These are phyloP conservation scores for Saccopteryx bilineata DNA, from an alignment of 2,113 vertebrate genomes.

Conservation along the genomic window DNA sequence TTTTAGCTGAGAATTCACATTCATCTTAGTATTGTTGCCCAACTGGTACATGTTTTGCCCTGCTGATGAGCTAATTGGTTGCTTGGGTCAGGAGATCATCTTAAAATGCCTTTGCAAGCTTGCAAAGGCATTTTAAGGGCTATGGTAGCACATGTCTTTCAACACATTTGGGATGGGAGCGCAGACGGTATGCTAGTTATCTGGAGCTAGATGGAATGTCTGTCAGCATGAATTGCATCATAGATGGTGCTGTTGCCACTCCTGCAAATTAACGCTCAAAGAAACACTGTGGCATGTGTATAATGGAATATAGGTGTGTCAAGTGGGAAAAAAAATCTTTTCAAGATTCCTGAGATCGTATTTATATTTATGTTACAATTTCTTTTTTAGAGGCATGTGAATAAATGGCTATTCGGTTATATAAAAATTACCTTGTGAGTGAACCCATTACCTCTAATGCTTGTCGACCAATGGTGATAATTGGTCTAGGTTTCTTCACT, in stretches of 20 bases:
- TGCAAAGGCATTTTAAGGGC: too few species aligned
- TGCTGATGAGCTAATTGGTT: not conserved
- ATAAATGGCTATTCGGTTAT: not conserved
- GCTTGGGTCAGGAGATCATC: not conserved
- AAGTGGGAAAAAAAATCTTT: not conserved
- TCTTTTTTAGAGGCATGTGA: not conserved
- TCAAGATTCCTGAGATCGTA: not conserved
- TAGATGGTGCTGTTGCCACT: not conserved
- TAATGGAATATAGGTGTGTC: not conserved
- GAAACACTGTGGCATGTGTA: not conserved
- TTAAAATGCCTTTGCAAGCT: not conserved
- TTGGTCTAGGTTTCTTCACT: not conserved
- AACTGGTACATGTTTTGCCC: not conserved
- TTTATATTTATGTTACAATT: not conserved
- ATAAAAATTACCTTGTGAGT: not conserved
- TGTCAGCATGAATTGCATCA: not conserved
- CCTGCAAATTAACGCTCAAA: not conserved
- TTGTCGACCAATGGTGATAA: not conserved
- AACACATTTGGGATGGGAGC: not conserved
- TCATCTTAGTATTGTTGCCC: not conserved
- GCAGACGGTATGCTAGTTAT: rapidly evolving
- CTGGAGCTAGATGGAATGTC: not conserved
- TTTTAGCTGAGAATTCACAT: not conserved
- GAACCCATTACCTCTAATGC: not conserved
- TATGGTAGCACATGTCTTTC: too few species aligned